Base-by-base conservation (phyloP, 2,888 invertebrate species). In the Trissolcus brochymenae region DNA sequence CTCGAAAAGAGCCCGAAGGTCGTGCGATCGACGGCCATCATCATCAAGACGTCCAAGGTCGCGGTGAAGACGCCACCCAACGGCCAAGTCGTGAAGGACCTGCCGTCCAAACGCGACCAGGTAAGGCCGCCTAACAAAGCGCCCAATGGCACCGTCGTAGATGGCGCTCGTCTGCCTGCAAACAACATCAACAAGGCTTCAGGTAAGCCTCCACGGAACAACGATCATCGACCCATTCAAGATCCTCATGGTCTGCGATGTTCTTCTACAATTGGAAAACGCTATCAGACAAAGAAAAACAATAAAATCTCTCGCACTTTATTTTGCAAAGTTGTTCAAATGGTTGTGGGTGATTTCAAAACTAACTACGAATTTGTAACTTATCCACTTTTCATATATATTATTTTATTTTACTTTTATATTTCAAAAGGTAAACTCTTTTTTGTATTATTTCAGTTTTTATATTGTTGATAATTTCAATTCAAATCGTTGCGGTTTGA, bases 1-100 rank as follows among this genome's bases (percentile, higher is more conserved):
- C 83, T 89, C 68, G 86, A 88, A 72, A 87, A 88, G 80, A 88
- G 87, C 65, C 87, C 88, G 55, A 87, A 83, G 80, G 85, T 88
- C 73, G 84, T 89, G 50, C 84, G 88, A 67, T 88, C 89, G 25
- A 89, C 88, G 60, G 89, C 88, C 0, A 73, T 89, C 73, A 89
- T 89, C 76, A 87, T 89, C 72, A 88, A 88, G 80, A 87, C 87
- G 19, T 88, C 87, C 35, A 85, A 84, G 71, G 80, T 85, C 19
- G 83, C 87, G 64, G 77, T 83, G 13, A 84, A 82, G 62, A 56
- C 80, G 41, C 65, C 59, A 6, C 40, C 67, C n/a, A 83, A 80
- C 66, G 81, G 80, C 17, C 61, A 80, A 13, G 6, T 70, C 14
- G 46, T 40, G 55, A 16, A 6, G 7, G 9, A 11, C 16, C 16